These are phyloP conservation scores for Cochlearius cochlearius DNA, from an alignment of 2,113 vertebrate genomes.

Conservation along the genomic window DNA sequence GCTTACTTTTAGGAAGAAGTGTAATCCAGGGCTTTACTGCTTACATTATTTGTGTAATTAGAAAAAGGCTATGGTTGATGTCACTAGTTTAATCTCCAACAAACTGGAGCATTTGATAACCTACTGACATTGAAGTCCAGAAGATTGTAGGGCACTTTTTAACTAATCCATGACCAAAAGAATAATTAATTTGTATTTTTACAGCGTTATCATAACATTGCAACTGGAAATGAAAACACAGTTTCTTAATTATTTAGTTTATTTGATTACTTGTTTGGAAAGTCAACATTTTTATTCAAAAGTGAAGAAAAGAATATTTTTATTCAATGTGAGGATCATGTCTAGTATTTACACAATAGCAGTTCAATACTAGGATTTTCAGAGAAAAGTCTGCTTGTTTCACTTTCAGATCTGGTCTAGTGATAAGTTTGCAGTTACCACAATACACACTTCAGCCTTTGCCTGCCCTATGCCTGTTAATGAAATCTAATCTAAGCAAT, in stretches of 20 bases:
- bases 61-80: slow-evolving; percentile 31
- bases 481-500: background rate
- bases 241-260: background rate
- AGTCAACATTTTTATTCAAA: background rate
- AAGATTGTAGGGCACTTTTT: background rate
- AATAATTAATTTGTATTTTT: background rate
- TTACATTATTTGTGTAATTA: slow-evolving; percentile 52
- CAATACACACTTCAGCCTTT: background rate
- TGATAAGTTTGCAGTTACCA: background rate
- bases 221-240: background rate
- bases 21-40: slow-evolving; percentile 61
- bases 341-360: background rate
- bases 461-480: background rate
- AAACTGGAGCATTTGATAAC: background rate
- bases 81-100: slow-evolving; percentile 36
- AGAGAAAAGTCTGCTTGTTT: background rate
- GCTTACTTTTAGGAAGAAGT: slow-evolving; percentile 49
- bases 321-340: background rate
- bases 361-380: background rate
- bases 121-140: background rate
- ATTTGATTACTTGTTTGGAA: background rate
- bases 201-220: background rate
- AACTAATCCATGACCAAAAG: background rate
- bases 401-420: background rate
- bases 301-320: background rate